These are phyloP conservation scores for Ctenodactylus gundi DNA, from an alignment of 2,113 vertebrate genomes.

Conservation along the genomic window DNA sequence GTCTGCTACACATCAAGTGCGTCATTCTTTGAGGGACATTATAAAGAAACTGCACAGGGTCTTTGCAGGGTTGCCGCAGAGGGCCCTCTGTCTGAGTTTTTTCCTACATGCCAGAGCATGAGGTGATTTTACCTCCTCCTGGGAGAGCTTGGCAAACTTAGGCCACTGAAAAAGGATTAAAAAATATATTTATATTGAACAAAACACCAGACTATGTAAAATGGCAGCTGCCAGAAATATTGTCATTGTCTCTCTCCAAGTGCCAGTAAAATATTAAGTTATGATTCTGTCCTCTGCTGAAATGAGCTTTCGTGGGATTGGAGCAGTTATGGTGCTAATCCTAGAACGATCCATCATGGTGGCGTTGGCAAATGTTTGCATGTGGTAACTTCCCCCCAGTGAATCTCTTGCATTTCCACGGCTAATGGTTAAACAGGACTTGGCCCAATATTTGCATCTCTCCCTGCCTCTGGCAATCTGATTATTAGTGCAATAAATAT, in stretches of 20 bases:
- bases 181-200: no score
- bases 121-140: background rate
- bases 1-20: background rate
- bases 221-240: conserved; percentile 75
- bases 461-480: conserved; percentile 84
- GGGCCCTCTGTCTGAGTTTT: background rate
- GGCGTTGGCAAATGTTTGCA: conserved; percentile 77
- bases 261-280: conserved; percentile 81
- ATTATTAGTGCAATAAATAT: conserved; percentile 86
- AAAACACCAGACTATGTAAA: conserved; percentile 52
- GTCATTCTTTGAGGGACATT: background rate
- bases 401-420: conserved; percentile 69
- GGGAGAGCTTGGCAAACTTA: conserved; percentile 33
- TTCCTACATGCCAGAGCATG: background rate
- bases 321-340: conserved; percentile 79
- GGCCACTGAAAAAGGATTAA: background rate
- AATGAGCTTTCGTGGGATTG: conserved; percentile 79
- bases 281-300: conserved; percentile 77
- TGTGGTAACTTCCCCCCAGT: conserved; percentile 65
- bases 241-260: conserved; percentile 78
- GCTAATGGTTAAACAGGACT: conserved; percentile 76
- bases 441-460: conserved; percentile 82
- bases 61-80: background rate
- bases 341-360: conserved; percentile 78
- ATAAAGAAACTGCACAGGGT: background rate